A percentile compares a stretch with the other conserved stretches of the same genome.
phyloP scores from a whole-genome alignment of 2,113 vertebrate species.

The Lasiurus cinereus region DNA sequence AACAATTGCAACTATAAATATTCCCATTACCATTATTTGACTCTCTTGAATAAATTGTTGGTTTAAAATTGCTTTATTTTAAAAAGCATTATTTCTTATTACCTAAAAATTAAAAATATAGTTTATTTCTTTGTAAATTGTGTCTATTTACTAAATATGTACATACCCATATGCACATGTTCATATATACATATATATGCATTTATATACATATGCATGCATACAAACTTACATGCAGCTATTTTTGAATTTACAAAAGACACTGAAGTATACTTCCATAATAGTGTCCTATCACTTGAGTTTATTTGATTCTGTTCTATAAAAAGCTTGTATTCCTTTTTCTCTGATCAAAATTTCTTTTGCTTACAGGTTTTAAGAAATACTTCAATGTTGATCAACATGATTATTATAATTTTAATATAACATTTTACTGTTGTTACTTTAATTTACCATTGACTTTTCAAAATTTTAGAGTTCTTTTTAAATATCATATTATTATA shows the following conservation, averaged over 20 bases:
- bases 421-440: background rate
- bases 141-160: background rate
- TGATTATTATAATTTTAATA: constrained; percentile 16
- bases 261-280: background rate
- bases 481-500: background rate
- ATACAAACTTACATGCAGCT: background rate
- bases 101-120: constrained; percentile 7
- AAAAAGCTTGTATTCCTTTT: background rate
- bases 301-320: background rate
- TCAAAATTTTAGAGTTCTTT: constrained; percentile 1
- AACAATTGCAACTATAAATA: background rate
- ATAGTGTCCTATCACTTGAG: background rate
- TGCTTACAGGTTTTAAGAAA: constrained; percentile 17
- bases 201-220: background rate
- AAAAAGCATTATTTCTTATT: background rate
- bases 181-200: too few species aligned
- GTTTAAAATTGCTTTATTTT: constrained; percentile 31
- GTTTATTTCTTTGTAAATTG: background rate
- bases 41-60: background rate
- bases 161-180: background rate
- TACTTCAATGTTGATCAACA: background rate
- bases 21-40: background rate
- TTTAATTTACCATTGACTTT: background rate
- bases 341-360: background rate
- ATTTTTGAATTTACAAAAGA: background rate